Conservation (phyloP, 2,113 vertebrate genomes). For the Oreochromis aureus region DNA sequence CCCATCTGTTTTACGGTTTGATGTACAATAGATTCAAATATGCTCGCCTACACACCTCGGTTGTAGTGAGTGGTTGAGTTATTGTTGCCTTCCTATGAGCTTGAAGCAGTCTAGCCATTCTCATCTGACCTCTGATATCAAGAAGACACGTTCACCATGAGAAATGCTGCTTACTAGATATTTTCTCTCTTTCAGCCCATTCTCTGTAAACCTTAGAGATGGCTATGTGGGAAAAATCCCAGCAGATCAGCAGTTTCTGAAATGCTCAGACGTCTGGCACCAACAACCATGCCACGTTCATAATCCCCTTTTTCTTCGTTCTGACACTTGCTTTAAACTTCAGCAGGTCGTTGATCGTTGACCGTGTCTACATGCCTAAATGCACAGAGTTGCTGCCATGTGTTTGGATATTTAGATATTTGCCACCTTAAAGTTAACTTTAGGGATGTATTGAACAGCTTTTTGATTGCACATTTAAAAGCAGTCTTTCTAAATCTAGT, state of each 20-base stretch:
- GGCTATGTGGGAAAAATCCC: background rate
- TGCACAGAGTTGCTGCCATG: background rate
- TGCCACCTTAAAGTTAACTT: background rate
- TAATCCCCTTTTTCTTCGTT: background rate
- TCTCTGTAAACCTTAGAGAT: background rate
- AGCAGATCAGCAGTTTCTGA: background rate
- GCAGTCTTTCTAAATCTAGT: background rate
- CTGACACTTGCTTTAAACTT: background rate
- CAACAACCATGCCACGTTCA: background rate
- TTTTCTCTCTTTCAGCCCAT: background rate
- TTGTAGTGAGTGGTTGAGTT: background rate
- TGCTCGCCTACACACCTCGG: background rate
- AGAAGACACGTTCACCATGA: background rate
- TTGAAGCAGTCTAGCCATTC: background rate
- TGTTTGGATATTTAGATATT: background rate
- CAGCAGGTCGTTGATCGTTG: background rate
- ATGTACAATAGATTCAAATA: background rate
- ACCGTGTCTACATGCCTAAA: background rate
- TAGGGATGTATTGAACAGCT: background rate
- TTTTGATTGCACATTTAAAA: background rate
- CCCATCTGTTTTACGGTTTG: background rate
- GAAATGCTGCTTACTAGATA: background rate
- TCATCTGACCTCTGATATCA: background rate
- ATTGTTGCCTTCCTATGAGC: background rate
- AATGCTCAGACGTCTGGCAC: background rate